phyloP scores from a whole-genome alignment of 2,797 vertebrate species.

The Neopelma chrysocephalum region DNA sequence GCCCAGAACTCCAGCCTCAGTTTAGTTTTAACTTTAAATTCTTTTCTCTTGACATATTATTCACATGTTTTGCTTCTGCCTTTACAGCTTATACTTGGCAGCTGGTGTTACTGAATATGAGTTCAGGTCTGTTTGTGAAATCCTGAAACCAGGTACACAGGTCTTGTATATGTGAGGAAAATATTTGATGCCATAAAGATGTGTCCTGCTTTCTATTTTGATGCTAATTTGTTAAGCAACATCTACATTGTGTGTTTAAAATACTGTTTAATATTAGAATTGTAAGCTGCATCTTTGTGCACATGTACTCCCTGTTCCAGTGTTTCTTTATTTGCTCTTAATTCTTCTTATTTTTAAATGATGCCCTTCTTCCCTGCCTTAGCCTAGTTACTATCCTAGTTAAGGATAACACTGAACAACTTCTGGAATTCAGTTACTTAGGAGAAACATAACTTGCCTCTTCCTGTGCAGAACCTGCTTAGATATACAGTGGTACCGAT shows the following conservation, averaged over 20 bases:
- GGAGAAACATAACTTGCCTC: background rate
- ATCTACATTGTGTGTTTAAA: background rate
- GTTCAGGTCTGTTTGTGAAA: background rate
- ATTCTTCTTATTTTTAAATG: background rate
- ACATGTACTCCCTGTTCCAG: accelerated
- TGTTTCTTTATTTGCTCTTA: background rate
- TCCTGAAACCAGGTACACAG: background rate
- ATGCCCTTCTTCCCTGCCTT: background rate
- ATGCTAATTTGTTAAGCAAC: background rate
- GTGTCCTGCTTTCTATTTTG: background rate
- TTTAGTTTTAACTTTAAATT: background rate
- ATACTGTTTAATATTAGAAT: background rate
- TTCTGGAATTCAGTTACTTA: background rate
- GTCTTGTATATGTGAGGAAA: background rate
- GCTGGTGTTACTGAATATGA: background rate
- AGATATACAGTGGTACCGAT: background rate
- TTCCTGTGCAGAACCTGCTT: background rate
- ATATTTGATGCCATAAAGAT: background rate
- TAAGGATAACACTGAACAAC: background rate
- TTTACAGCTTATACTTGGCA: background rate
- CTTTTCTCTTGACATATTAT: background rate
- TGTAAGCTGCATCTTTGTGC: background rate
- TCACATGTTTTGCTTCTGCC: background rate
- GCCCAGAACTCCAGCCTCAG: background rate
- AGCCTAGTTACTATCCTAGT: background rate